These are phyloP conservation scores for Actenoides hombroni DNA, from an alignment of 2,113 vertebrate species.

Conservation along the genomic window DNA sequence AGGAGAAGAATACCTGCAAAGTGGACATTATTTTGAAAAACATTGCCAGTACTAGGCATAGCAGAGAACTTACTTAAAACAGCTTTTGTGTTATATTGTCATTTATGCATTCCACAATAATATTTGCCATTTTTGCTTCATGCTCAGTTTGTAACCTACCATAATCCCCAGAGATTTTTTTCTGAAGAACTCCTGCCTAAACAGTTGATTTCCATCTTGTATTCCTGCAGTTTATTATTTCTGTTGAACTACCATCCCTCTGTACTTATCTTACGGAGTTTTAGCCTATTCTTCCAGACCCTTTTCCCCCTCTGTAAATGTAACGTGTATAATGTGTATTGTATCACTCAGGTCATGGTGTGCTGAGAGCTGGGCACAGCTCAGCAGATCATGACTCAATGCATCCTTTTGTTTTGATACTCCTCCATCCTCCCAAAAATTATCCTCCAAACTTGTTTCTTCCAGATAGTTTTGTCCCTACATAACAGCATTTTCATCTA, in stretches of 20 bases:
- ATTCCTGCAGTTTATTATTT: background rate
- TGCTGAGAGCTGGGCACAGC: background rate
- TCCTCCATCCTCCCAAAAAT: background rate
- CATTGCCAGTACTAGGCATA: fast-evolving
- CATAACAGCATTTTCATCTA: background rate
- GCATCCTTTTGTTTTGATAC: background rate
- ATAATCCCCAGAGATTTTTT: background rate
- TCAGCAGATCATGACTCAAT: background rate
- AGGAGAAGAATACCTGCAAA: background rate
- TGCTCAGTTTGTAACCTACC: background rate
- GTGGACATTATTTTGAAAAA: background rate
- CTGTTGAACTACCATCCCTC: background rate
- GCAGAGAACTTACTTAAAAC: background rate
- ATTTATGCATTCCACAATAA: background rate
- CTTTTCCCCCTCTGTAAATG: background rate
- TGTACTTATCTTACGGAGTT: background rate
- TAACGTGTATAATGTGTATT: background rate
- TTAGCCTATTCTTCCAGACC: background rate
- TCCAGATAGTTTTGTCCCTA: background rate
- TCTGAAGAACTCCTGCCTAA: background rate
- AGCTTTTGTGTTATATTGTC: background rate
- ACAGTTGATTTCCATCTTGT: background rate
- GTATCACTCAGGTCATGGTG: background rate
- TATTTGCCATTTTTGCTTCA: background rate
- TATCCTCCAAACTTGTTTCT: background rate